Percentiles rank a stretch among this genome's conserved stretches.
Evolutionary conservation across 2,113 vertebrate species (phyloP).

Genomic region (Rhinolophus sinicus): DNA sequence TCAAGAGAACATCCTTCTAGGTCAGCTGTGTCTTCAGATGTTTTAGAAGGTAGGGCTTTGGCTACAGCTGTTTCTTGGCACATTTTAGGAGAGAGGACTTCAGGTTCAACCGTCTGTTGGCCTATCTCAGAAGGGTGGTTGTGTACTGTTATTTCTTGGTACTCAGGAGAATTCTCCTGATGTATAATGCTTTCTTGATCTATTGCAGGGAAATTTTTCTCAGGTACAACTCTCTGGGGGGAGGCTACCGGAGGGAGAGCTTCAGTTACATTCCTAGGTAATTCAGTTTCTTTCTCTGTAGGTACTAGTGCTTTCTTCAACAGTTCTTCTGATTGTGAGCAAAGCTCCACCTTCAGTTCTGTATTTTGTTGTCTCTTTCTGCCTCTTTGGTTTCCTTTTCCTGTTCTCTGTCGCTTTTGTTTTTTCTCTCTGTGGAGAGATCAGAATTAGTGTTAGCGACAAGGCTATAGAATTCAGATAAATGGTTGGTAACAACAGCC

Average conservation of each 20-base stretch:
- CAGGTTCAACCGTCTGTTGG: background rate
- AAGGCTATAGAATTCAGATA: constrained; percentile 19
- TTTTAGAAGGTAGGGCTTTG: constrained; percentile 21
- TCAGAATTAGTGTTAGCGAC: constrained; percentile 47
- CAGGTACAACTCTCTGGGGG: background rate
- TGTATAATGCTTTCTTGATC: constrained; percentile 1
- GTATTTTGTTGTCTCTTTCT: background rate
- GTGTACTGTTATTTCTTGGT: background rate
- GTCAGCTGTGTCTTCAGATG: background rate
- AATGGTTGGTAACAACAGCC: background rate
- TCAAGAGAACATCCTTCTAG: background rate
- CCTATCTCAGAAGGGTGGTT: background rate
- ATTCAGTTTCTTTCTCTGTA: background rate
- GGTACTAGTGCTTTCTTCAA: background rate
- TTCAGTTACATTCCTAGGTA: accelerated
- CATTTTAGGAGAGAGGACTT: constrained; percentile 15
- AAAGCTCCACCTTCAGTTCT: background rate
- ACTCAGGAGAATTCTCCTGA: background rate
- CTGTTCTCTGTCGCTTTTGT: constrained; percentile 60
- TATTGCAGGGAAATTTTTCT: background rate
- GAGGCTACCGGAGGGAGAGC: background rate
- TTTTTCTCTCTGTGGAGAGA: constrained; percentile 75
- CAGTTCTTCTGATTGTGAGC: background rate
- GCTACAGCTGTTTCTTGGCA: background rate
- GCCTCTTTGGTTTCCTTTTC: constrained; percentile 48